Conservation (phyloP, 2,888 invertebrate species). For the Megalurothrips usitatus region DNA sequence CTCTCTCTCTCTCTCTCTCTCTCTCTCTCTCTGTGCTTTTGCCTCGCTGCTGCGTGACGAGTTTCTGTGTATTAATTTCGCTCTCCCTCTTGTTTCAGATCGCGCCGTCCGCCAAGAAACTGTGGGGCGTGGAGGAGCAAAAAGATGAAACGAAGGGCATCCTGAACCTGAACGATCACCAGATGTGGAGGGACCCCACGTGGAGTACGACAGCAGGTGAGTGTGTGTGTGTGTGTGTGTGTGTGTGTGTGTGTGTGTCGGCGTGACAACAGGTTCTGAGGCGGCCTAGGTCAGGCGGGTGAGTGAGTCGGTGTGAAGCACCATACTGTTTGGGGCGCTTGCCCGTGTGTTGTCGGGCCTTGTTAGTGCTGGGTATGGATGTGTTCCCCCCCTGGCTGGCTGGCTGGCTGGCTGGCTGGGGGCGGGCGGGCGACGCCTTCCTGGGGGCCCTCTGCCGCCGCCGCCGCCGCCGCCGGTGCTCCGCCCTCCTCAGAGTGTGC, state of each 20-base stretch:
- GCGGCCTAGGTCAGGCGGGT: background rate
- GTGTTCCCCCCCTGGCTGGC: too few species aligned
- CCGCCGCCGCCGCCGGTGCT: too few species aligned
- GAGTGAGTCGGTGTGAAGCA: background rate
- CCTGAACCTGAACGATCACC: constrained; percentile 71
- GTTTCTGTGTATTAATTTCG: constrained; percentile 30
- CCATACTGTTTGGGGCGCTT: too few species aligned
- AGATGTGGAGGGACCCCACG: constrained; percentile 88
- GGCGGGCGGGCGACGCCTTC: too few species aligned
- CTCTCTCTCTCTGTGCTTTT: too few species aligned
- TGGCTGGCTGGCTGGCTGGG: too few species aligned
- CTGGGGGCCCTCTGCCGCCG: too few species aligned
- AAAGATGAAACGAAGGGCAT: constrained; percentile 55
- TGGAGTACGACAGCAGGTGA: constrained; percentile 83
- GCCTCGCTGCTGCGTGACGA: background rate
- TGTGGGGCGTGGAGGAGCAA: constrained; percentile 67
- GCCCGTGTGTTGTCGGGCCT: too few species aligned
- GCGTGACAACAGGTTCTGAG: too few species aligned
- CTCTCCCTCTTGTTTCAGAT: constrained; percentile 59
- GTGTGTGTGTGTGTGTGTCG: background rate
- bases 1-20: too few species aligned
- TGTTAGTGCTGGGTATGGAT: too few species aligned
- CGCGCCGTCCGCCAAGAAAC: constrained; percentile 88
- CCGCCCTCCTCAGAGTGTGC: too few species aligned
- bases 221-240: constrained; percentile 36